Base-by-base conservation (phyloP, 2,888 invertebrate genomes). In the Aquatica leii region DNA sequence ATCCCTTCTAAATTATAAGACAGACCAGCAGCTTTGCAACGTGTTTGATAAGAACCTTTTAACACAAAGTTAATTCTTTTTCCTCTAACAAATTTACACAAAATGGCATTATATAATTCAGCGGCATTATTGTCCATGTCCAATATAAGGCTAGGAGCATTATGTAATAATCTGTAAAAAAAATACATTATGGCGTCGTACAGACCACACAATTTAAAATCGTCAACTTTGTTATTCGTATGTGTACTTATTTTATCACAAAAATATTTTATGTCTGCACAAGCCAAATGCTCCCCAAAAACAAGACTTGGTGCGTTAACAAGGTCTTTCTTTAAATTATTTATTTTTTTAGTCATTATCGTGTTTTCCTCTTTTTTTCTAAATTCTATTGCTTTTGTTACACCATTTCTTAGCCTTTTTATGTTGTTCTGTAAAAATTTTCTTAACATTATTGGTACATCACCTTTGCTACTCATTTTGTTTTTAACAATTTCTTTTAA, bases 21-120 rank as follows among this genome's bases (percentile, higher is more conserved):
- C 8, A 51, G 11, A 14, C 15, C 15, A 51, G 51, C 51, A 15
- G 31, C 51, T n/a, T 14, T 34, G 17, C 51, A 51, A 14, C 51
- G 3, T 24, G 51, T 51, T 34, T 51, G 3, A 51, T 51, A 51
- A 3, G 35, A 34, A 8, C 17, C 35, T 12, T 51, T 51, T 31
- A 51, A 11, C 24, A 35, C 31, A 51, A 51, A 51, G 17, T 51
- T 51, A 15, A 51, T 51, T 51, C 51, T 4, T 11, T 43, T 43
- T 15, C 15, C 14, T 5, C 14, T 17, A 14, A 43, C 43, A 4
- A 43, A 43, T 43, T 43, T 43, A 17, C 43, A 43, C 2, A 17
- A 2, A 5, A 43, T 17, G 14, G 14, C 4, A 43, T 43, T 43
- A 43, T 43, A 43, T n/a, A 3, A 4, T 43, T 43, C 43, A 3